A percentile compares a stretch with the other conserved stretches of the same genome.
phyloP scores from a whole-genome alignment of 1,140 invertebrate species.

The Mya arenaria region DNA sequence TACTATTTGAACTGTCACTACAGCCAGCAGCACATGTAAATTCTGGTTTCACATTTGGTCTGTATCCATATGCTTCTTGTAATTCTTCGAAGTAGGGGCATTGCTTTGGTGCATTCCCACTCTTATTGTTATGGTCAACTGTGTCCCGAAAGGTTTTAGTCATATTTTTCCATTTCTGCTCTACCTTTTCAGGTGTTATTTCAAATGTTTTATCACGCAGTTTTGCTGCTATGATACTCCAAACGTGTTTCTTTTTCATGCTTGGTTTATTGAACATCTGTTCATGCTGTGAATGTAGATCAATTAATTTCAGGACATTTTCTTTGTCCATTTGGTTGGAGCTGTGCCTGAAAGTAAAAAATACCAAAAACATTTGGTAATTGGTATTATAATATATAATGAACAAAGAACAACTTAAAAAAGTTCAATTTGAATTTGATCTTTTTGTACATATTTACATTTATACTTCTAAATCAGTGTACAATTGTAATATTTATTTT shows the following conservation, averaged over 20 bases:
- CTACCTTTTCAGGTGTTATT: background rate
- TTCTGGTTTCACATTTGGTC: too few relatives aligned
- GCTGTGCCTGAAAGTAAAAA: background rate
- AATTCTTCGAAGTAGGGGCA: background rate
- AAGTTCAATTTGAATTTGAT: too few relatives aligned
- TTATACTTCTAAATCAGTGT: too few relatives aligned
- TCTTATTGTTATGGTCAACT: background rate
- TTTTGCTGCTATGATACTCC: background rate
- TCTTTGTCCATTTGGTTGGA: background rate
- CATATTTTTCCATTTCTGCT: slow-evolving; percentile 10
- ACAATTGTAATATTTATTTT: too few relatives aligned
- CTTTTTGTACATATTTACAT: too few relatives aligned
- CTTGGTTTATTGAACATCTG: background rate
- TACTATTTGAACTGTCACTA: too few relatives aligned
- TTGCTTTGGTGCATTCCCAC: background rate
- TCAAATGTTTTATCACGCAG: background rate
- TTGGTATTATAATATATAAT: too few relatives aligned
- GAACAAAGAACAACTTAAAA: too few relatives aligned
- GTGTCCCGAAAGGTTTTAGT: background rate
- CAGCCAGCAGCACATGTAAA: too few relatives aligned
- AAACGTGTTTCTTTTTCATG: background rate
- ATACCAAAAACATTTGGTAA: too few relatives aligned
- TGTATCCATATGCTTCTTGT: too few relatives aligned
- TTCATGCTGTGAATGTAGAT: background rate
- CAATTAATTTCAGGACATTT: background rate